These are phyloP conservation scores for Hoplodrina blanda DNA, from an alignment of 2,888 invertebrate genomes.

Conservation along the genomic window DNA sequence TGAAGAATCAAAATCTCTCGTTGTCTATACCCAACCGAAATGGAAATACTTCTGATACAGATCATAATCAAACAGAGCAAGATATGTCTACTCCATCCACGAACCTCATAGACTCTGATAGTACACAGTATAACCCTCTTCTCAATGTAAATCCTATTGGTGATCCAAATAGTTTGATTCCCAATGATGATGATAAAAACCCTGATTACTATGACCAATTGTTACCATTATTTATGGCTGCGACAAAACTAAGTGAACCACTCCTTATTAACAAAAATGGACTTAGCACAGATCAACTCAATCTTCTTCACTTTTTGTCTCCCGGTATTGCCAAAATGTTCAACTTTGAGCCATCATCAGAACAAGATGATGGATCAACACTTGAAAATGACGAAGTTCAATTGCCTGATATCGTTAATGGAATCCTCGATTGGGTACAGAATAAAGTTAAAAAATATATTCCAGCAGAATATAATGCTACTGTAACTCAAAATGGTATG, in stretches of 20 bases:
- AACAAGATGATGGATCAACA: background rate
- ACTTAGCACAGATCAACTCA: background rate
- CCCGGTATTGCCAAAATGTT: constrained; percentile 2
- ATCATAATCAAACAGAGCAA: constrained; percentile 1
- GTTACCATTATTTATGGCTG: background rate
- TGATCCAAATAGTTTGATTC: background rate
- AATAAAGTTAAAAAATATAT: constrained; percentile 3
- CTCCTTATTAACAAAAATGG: constrained; percentile 1
- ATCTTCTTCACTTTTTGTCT: constrained; percentile 3
- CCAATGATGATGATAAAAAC: background rate
- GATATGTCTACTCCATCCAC: background rate
- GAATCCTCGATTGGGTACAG: constrained; percentile 4
- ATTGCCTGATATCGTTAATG: background rate
- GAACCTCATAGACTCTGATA: background rate
- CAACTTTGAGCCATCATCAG: background rate
- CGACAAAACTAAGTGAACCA: constrained; percentile 10
- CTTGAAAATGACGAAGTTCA: background rate
- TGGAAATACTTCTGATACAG: background rate
- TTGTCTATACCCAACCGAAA: background rate
- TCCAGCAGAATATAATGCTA: background rate
- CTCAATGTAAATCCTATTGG: background rate
- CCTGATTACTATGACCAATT: background rate
- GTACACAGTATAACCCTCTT: background rate
- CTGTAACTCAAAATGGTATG: background rate
- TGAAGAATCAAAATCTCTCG: background rate